A percentile compares a stretch with the other conserved stretches of the same genome.
Evolutionary conservation across 2,797 vertebrate genomes (phyloP).

Genomic region (Crax fasciolata): DNA sequence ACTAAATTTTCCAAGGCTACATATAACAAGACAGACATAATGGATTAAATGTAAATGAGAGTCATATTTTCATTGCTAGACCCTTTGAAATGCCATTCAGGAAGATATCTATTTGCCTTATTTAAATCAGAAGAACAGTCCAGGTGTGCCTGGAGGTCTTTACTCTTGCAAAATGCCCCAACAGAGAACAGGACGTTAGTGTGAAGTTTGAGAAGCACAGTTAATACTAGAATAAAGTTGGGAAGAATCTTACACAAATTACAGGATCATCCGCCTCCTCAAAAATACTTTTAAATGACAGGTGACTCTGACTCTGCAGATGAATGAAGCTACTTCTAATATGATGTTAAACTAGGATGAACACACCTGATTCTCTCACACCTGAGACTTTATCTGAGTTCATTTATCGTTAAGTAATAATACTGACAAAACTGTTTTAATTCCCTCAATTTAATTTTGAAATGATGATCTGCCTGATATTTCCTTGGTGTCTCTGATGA

Average conservation of each 20-base stretch:
- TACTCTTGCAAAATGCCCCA: neutral
- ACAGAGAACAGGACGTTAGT: neutral
- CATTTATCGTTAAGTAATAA: neutral
- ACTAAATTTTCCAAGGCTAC: neutral
- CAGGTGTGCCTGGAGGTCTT: neutral
- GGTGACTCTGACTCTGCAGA: neutral
- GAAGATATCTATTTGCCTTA: neutral
- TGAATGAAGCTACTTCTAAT: neutral
- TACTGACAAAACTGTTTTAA: neutral
- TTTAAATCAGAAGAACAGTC: neutral
- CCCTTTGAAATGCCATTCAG: constrained; percentile 10
- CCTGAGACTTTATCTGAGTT: neutral
- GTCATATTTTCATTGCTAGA: neutral
- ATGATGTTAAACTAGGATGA: neutral
- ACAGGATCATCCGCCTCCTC: neutral
- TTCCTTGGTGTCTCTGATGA: neutral
- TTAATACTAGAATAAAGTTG: neutral
- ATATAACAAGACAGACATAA: neutral
- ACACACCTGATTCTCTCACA: neutral
- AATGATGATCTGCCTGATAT: neutral
- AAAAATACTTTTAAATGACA: neutral
- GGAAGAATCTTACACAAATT: neutral
- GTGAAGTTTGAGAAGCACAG: neutral
- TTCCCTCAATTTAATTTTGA: constrained; percentile 16
- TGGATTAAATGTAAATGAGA: neutral